Evolutionary conservation across 2,888 invertebrate species (phyloP).

Genomic region (Epinotia demarniana): DNA sequence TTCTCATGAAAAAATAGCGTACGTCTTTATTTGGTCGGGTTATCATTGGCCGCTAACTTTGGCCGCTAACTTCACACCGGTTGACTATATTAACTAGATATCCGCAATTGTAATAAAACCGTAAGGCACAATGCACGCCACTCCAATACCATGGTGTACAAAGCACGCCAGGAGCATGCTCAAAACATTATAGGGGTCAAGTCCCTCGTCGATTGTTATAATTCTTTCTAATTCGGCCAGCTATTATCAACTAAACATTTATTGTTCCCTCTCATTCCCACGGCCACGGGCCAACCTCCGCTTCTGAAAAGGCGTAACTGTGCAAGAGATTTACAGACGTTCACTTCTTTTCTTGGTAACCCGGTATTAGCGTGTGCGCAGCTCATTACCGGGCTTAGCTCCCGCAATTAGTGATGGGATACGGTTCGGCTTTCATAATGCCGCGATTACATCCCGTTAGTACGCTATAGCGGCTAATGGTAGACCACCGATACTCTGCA

Average conservation of each 20-base stretch:
- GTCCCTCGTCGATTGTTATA: not conserved
- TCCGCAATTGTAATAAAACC: too few relatives aligned
- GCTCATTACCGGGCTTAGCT: slow-evolving; percentile 71
- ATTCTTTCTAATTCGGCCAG: slow-evolving; percentile 5
- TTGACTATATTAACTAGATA: too few relatives aligned
- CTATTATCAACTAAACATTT: slow-evolving; percentile 10
- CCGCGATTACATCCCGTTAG: slow-evolving; percentile 46
- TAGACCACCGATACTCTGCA: slow-evolving; percentile 1
- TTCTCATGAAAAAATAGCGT: too few relatives aligned
- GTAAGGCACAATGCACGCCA: too few relatives aligned
- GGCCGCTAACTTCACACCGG: too few relatives aligned
- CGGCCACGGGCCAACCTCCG: not conserved
- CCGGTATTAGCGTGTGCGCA: slow-evolving; percentile 73
- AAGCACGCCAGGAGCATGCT: not conserved
- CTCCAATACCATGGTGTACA: too few relatives aligned
- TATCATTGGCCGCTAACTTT: too few relatives aligned
- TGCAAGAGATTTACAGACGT: not conserved
- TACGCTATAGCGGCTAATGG: slow-evolving; percentile 33
- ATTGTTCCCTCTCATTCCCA: slow-evolving; percentile 28
- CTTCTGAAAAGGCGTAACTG: not conserved
- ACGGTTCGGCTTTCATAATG: slow-evolving; percentile 65
- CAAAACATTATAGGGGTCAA: not conserved
- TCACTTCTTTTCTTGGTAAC: not conserved
- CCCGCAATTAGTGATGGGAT: slow-evolving; percentile 75
- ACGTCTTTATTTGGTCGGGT: too few relatives aligned